Evolutionary conservation across 1,140 invertebrate species (phyloP), one percentile per base, ranked within the genome.

Genomic region (Scaptodrosophila lebanonensis): DNA sequence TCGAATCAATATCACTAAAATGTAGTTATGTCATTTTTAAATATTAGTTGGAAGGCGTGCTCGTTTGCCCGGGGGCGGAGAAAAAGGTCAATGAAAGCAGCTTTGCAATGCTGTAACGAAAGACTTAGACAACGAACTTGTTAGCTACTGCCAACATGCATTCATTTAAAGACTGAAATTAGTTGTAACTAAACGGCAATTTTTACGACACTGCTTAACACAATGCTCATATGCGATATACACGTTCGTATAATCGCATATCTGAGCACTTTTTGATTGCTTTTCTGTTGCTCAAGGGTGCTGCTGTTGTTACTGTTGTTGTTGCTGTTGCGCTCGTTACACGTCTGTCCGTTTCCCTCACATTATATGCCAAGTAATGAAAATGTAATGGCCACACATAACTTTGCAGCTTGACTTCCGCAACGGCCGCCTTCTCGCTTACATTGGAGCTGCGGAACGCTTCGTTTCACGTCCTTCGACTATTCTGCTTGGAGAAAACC

Each of bases 191-290:
- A n/a, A n/a, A n/a, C n/a, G n/a, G n/a, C n/a, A n/a, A n/a, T 36
- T 27, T 29, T 45, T 45, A 36, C 36, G 36, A 33, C 35, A 30
- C 47, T 27, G 15, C 17, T 33, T 33, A 58, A n/a, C n/a, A n/a
- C n/a, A n/a, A n/a, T n/a, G n/a, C n/a, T n/a, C n/a, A n/a, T n/a
- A n/a, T n/a, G n/a, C n/a, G n/a, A n/a, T 58, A 48, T 32, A 32
- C 29, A 32, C 42, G 52, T 50, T 43, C 29, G 25, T 32, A 11
- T 27, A 40, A 18, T 30, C 15, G 11, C 42, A 57, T 7, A 16
- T 11, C 30, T 67, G 50, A 68, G 65, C 57, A 49, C 42, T 56
- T 82, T 69, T 66, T 58, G 54, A 83, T 83, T 79, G 36, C 64
- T 43, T 58, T 51, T 33, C 35, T 32, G 22, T 30, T 36, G 47